Evolutionary conservation across 2,888 invertebrate genomes (phyloP), one percentile per base, ranked within the genome.

Genomic region (Sesamia inferens): DNA sequence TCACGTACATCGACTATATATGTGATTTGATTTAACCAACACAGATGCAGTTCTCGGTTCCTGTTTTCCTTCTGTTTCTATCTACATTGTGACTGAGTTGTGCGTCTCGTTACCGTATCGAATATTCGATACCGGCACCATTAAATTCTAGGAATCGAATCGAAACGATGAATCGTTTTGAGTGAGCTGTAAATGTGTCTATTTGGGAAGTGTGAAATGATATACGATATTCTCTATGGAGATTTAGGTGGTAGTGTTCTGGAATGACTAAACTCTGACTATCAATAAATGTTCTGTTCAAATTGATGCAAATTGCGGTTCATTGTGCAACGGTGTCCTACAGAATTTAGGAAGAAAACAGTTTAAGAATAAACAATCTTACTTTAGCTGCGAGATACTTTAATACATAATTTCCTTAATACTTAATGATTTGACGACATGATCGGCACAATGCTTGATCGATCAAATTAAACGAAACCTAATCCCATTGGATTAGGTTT

Each of bases 111-210:
- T 82, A 75, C 59, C 64, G 65, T 78, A 86, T 75, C 78, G 74
- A 87, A 79, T 81, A 87, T 73, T 81, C 63, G 76, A 81, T 54
- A 57, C 58, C 54, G 66, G 54, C 22, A 59, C 54, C 11, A 83
- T 79, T 74, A 78, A 65, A 75, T 84, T 81, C 68, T 62, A 73
- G 83, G 70, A 71, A 79, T 87, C 78, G 81, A 85, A 71, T 81
- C 67, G 62, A 81, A 83, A 69, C 84, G 47, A 81, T 85, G 77
- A 78, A 76, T 85, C 75, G 82, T 61, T 82, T 79, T 82, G 83
- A 79, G 73, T 68, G 76, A 76, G 77, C 68, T 55, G 81, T 81
- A 81, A 81, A 84, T 84, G 81, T 84, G 81, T 71, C 76, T 68
- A 81, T 81, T 80, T 81, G 71, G 68, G 71, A 71, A 75, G 55